Percentiles rank a stretch among this genome's conserved stretches.
Evolutionary conservation across 1,140 invertebrate genomes (phyloP).

Genomic region (Holcopasites calliopsidis): DNA sequence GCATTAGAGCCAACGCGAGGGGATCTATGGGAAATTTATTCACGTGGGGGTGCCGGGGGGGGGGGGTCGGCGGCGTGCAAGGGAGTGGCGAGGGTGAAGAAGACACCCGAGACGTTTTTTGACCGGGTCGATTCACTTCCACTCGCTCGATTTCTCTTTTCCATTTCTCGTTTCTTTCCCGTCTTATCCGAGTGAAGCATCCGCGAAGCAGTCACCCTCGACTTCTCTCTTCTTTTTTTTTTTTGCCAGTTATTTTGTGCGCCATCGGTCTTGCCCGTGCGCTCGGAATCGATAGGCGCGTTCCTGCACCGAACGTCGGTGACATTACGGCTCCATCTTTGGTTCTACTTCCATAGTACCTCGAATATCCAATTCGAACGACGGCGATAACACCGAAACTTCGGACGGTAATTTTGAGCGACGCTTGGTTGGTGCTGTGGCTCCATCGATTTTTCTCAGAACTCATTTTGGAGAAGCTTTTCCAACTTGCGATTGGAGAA

Average conservation of each 20-base stretch:
- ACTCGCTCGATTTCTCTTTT: constrained; percentile 37
- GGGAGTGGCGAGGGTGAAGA: neutral
- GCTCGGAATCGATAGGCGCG: constrained; percentile 39
- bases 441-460: neutral
- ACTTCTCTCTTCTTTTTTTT: too few relatives aligned
- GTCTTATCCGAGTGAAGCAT: constrained; percentile 35
- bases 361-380: constrained; percentile 19
- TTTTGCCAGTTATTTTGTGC: constrained; percentile 31
- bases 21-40: constrained; percentile 45
- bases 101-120: constrained; percentile 35
- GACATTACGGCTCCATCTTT: constrained; percentile 45
- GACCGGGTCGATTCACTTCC: constrained; percentile 25
- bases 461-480: neutral
- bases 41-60: neutral
- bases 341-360: constrained; percentile 42
- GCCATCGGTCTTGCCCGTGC: constrained; percentile 27
- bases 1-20: neutral
- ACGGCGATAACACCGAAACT: constrained; percentile 18
- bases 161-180: constrained; percentile 7
- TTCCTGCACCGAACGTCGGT: constrained; percentile 25
- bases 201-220: constrained; percentile 30
- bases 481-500: too few relatives aligned
- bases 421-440: neutral
- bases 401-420: neutral
- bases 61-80: neutral